Evolutionary conservation across 2,797 vertebrate genomes (phyloP).

Genomic region (Podarcis lilfordi): DNA sequence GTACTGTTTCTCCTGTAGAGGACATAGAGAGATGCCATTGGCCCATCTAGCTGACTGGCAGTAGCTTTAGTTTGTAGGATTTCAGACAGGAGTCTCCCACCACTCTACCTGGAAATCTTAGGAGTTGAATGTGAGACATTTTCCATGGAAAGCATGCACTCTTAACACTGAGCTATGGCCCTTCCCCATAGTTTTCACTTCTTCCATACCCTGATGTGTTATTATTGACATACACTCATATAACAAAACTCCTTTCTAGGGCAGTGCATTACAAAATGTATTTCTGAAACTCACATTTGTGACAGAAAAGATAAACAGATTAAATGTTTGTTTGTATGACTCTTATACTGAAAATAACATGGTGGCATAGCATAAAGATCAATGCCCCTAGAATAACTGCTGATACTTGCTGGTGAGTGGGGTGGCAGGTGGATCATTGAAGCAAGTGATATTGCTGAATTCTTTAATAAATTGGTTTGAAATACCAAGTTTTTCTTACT

Average conservation of each 20-base stretch:
- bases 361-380: background rate
- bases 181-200: background rate
- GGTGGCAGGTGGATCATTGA: background rate
- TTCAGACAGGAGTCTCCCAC: background rate
- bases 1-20: background rate
- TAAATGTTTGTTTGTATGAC: slow-evolving; percentile 31
- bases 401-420: background rate
- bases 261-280: slow-evolving; percentile 21
- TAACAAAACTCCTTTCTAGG: background rate
- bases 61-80: background rate
- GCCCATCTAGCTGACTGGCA: background rate
- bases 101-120: background rate
- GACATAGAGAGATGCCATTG: background rate
- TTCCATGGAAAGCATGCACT: background rate
- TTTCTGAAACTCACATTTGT: background rate
- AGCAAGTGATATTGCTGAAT: background rate
- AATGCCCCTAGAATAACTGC: background rate
- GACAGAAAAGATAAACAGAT: slow-evolving; percentile 5
- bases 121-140: background rate
- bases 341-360: slow-evolving; percentile 33
- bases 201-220: background rate
- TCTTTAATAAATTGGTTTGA: background rate
- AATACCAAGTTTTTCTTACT: background rate
- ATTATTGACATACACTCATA: background rate
- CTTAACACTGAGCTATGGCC: too few relatives aligned